Evolutionary conservation across 2,797 vertebrate genomes (phyloP).

Genomic region (Hyperoplus lanceolatus): DNA sequence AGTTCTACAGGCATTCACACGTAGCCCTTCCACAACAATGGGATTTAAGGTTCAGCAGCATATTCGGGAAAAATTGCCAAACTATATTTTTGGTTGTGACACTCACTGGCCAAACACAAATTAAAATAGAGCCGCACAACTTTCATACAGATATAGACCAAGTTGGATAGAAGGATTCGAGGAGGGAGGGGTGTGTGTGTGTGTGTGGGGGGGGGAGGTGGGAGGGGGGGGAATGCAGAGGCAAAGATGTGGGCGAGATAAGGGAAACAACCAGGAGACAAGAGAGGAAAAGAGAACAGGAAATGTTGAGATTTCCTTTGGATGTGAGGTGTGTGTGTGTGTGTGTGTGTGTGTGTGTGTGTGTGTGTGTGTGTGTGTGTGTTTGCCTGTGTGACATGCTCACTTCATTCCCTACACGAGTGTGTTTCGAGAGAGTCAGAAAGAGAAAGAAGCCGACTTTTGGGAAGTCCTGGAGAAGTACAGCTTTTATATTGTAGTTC

Average conservation of each 20-base stretch:
- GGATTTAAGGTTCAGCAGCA: neutral
- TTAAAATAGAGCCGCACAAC: neutral
- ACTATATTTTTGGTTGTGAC: neutral
- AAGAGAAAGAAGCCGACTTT: slow-evolving; percentile 2
- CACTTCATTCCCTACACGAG: neutral
- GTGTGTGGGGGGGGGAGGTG: no score
- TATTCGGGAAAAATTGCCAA: no score
- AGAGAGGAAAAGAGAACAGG: slow-evolving; percentile 81
- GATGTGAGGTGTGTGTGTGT: slow-evolving; percentile 70
- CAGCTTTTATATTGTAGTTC: slow-evolving; percentile 34
- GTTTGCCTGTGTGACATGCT: slow-evolving; percentile 33
- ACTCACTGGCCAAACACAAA: slow-evolving; percentile 18
- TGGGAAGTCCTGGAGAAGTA: neutral
- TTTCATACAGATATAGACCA: neutral
- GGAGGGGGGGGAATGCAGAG: slow-evolving; percentile 2
- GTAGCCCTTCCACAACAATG: neutral
- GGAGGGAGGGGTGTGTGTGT: neutral
- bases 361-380: no score
- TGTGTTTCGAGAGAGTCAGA: slow-evolving; percentile 9
- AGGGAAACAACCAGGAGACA: slow-evolving; percentile 56
- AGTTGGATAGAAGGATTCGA: neutral
- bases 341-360: no score
- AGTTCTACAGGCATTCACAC: neutral
- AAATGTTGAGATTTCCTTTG: slow-evolving; percentile 87
- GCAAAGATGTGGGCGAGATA: slow-evolving; percentile 48